phyloP scores from a whole-genome alignment of 1,140 invertebrate genomes.

The Gyrodactylus bullatarudis region DNA sequence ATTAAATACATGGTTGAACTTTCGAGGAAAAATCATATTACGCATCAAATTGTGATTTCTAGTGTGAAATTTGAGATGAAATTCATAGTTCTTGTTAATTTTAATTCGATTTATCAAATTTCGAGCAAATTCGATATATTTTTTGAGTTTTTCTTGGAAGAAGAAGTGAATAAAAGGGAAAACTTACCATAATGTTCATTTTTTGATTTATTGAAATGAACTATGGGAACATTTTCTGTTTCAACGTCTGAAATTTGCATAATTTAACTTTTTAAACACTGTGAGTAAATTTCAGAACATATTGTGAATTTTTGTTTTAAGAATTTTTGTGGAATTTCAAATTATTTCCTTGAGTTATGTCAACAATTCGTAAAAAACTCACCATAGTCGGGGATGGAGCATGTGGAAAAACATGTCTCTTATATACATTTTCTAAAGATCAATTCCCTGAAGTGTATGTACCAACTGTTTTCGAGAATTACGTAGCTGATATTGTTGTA shows the following conservation, averaged over 20 bases:
- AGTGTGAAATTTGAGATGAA: neutral
- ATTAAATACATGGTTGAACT: neutral
- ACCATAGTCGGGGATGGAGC: neutral
- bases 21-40: neutral
- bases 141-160: too few species aligned
- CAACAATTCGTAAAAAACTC: neutral
- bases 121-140: neutral
- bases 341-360: neutral
- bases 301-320: neutral
- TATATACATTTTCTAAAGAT: constrained; percentile 77
- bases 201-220: neutral
- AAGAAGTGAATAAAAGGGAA: too few species aligned
- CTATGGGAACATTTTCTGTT: neutral
- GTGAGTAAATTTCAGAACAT: neutral
- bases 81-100: neutral
- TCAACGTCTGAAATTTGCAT: neutral
- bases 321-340: neutral
- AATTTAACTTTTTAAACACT: neutral
- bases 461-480: constrained; percentile 78
- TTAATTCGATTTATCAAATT: neutral
- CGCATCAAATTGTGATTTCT: neutral
- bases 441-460: constrained; percentile 82
- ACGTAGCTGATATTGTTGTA: constrained; percentile 75
- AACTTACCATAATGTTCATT: neutral
- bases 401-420: constrained; percentile 24